Percentiles rank a stretch among this genome's conserved stretches.
Evolutionary conservation across 2,113 vertebrate species (phyloP).

Genomic region (Megaptera novaeangliae): DNA sequence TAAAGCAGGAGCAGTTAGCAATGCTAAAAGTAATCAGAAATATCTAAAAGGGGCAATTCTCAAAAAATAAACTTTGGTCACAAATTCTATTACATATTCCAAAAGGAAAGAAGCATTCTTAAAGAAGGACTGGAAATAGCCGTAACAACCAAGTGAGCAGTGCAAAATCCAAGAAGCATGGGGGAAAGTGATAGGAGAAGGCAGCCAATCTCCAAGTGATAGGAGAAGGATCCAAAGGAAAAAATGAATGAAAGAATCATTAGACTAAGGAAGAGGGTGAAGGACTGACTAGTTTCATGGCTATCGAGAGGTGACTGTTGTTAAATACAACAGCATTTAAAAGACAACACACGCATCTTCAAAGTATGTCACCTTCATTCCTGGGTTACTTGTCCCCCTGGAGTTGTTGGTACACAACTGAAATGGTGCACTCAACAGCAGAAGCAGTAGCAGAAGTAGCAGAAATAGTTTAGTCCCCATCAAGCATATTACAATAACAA

Average conservation of each 20-base stretch:
- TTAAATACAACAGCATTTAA: too few relatives aligned
- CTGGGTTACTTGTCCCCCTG: too few relatives aligned
- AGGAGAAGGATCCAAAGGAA: neutral
- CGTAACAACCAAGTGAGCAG: neutral
- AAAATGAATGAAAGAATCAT: neutral
- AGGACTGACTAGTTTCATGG: neutral
- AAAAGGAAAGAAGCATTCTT: neutral
- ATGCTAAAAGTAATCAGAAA: neutral
- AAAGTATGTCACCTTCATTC: too few relatives aligned
- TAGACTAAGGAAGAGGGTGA: neutral
- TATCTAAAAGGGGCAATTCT: neutral
- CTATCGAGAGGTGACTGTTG: too few relatives aligned
- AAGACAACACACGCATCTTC: too few relatives aligned
- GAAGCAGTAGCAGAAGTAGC: neutral
- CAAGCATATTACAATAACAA: neutral
- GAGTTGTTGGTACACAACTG: neutral
- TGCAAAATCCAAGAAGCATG: neutral
- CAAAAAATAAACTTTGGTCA: neutral
- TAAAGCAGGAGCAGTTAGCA: neutral
- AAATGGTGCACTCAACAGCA: accelerated
- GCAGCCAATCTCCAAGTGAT: neutral
- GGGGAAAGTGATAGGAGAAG: neutral
- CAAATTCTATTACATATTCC: neutral
- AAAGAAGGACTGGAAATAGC: neutral
- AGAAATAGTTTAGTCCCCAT: neutral